A percentile compares a stretch with the other conserved stretches of the same genome.
Evolutionary conservation across 2,113 vertebrate species (phyloP).

Genomic region (Zapus hudsonius): DNA sequence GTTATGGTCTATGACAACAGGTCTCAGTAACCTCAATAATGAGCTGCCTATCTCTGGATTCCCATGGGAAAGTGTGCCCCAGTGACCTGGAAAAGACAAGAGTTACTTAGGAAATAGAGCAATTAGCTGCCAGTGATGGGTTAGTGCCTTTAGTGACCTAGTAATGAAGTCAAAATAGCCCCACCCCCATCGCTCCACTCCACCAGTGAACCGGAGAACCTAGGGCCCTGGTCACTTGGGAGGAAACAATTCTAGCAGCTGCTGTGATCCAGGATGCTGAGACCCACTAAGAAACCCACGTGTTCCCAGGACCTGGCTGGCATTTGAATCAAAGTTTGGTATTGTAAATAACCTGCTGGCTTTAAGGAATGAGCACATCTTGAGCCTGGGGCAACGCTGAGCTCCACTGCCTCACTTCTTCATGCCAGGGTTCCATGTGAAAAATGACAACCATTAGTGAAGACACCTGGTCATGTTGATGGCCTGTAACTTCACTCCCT

Average conservation of each 20-base stretch:
- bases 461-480: conserved; percentile 32
- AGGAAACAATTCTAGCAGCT: not conserved
- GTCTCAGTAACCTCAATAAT: not conserved
- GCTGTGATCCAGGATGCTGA: not conserved
- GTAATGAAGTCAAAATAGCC: not conserved
- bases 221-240: not conserved
- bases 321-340: not conserved
- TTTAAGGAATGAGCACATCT: not conserved
- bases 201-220: not conserved
- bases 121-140: not conserved
- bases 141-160: conserved; percentile 32
- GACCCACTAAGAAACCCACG: not conserved
- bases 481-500: not conserved
- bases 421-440: not conserved
- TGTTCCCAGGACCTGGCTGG: not conserved
- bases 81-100: conserved; percentile 12
- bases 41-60: not conserved
- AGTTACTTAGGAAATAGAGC: conserved; percentile 29
- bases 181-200: not conserved
- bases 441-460: not conserved
- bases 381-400: not conserved
- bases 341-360: not conserved
- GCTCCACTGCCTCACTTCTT: not conserved
- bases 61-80: not conserved
- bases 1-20: not conserved